Evolutionary conservation across 2,888 invertebrate genomes (phyloP).

Genomic region (Drosophila mettleri): DNA sequence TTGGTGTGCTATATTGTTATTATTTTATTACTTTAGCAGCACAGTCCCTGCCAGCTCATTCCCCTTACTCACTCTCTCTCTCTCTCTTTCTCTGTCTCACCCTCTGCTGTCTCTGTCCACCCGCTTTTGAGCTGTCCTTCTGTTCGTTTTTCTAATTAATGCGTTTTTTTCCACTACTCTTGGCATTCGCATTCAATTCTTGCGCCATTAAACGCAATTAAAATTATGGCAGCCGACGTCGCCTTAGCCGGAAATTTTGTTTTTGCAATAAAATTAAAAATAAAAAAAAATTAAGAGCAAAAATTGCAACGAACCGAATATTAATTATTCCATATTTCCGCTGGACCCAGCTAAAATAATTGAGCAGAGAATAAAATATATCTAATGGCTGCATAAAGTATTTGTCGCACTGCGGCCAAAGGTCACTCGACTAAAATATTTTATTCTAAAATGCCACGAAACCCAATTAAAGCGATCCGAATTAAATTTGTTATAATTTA

Average conservation of each 20-base stretch:
- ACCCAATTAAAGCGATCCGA: not conserved
- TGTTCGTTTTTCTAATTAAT: slow-evolving; percentile 78
- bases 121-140: slow-evolving; percentile 24
- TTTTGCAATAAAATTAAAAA: slow-evolving; percentile 42
- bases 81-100: not conserved
- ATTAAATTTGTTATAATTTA: not conserved
- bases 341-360: slow-evolving; percentile 48
- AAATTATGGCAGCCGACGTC: slow-evolving; percentile 71
- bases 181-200: slow-evolving; percentile 64
- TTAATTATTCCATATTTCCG: slow-evolving; percentile 70
- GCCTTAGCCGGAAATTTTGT: slow-evolving; percentile 73
- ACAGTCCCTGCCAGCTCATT: not conserved
- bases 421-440: slow-evolving; percentile 15
- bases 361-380: slow-evolving; percentile 29
- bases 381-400: slow-evolving; percentile 25
- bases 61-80: slow-evolving; percentile 1
- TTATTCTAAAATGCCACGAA: not conserved
- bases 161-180: slow-evolving; percentile 47
- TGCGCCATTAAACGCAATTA: slow-evolving; percentile 78
- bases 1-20: slow-evolving; percentile 72
- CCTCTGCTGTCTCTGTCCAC: not conserved
- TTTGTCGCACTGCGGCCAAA: slow-evolving; percentile 20
- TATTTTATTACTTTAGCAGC: slow-evolving; percentile 66
- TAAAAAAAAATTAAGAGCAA: not conserved
- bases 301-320: slow-evolving; percentile 52